Conservation (phyloP, 2,113 vertebrate species). For the Sphaerodactylus townsendi region DNA sequence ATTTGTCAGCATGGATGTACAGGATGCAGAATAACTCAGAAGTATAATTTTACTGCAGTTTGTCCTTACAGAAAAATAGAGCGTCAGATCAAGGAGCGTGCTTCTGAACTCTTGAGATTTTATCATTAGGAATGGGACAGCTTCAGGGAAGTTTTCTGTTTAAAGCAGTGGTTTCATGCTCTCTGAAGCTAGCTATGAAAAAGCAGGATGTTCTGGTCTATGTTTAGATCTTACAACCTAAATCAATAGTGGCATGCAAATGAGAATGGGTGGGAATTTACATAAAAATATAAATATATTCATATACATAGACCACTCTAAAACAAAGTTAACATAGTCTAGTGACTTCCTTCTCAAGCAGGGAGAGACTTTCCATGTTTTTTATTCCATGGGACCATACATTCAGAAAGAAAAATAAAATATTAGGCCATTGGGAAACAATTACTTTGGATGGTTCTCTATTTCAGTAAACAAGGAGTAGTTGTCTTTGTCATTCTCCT, state of each 20-base stretch:
- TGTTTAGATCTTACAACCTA: conserved; percentile 38
- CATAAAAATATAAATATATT: conserved; percentile 30
- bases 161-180: conserved; percentile 20
- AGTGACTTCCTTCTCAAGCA: conserved; percentile 53
- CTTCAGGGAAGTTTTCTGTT: conserved; percentile 27
- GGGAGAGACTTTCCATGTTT: conserved; percentile 45
- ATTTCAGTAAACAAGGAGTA: conserved; percentile 63
- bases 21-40: conserved; percentile 24
- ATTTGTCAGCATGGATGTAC: background rate
- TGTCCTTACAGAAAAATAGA: conserved; percentile 29
- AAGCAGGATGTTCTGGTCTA: conserved; percentile 21
- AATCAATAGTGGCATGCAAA: conserved; percentile 27
- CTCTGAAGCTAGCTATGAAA: conserved; percentile 36
- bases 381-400: conserved; percentile 54
- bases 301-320: conserved; percentile 38
- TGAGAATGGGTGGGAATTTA: conserved; percentile 41
- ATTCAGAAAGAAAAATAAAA: conserved; percentile 33
- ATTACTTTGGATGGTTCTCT: conserved; percentile 60
- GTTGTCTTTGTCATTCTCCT: conserved; percentile 56
- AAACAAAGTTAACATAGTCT: conserved; percentile 34
- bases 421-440: conserved; percentile 53
- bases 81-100: conserved; percentile 23
- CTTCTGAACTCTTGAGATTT: conserved; percentile 30
- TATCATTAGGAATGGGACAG: conserved; percentile 32
- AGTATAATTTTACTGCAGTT: conserved; percentile 20